Evolutionary conservation across 2,888 invertebrate species (phyloP).

Genomic region (Andrena bucephala): DNA sequence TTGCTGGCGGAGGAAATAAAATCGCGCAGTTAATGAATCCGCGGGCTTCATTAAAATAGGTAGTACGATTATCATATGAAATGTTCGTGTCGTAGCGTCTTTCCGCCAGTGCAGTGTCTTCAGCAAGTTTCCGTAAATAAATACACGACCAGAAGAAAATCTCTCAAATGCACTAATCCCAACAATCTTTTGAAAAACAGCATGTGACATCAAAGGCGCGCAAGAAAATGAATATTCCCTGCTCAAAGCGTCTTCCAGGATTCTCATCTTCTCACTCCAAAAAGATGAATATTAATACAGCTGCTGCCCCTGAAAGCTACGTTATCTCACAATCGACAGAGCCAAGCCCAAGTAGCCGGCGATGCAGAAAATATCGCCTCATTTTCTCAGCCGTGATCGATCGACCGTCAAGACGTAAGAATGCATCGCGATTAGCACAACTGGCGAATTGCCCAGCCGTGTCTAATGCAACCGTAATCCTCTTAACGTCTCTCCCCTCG

Average conservation of each 20-base stretch:
- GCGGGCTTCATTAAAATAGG: conserved; percentile 32
- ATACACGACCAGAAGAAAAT: no score
- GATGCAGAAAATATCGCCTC: conserved; percentile 36
- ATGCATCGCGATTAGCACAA: conserved; percentile 67
- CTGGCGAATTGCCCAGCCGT: conserved; percentile 65
- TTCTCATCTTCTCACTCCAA: background rate
- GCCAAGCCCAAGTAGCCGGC: background rate
- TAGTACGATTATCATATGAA: conserved; percentile 8
- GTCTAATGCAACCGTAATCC: conserved; percentile 61
- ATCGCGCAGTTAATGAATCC: conserved; percentile 31
- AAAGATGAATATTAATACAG: background rate
- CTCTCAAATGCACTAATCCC: no score
- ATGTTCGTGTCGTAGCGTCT: background rate
- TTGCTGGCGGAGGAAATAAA: conserved; percentile 27
- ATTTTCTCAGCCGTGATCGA: conserved; percentile 63
- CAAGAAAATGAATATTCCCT: no score
- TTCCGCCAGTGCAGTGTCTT: background rate
- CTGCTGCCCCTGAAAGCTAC: background rate
- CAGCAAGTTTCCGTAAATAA: no score
- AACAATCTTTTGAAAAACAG: no score
- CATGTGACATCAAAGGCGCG: no score
- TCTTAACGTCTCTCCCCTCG: conserved; percentile 47
- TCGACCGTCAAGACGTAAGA: conserved; percentile 65
- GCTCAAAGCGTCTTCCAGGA: no score
- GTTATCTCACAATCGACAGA: background rate